phyloP scores from a whole-genome alignment of 2,888 invertebrate species.

The Parnassius orleans region DNA sequence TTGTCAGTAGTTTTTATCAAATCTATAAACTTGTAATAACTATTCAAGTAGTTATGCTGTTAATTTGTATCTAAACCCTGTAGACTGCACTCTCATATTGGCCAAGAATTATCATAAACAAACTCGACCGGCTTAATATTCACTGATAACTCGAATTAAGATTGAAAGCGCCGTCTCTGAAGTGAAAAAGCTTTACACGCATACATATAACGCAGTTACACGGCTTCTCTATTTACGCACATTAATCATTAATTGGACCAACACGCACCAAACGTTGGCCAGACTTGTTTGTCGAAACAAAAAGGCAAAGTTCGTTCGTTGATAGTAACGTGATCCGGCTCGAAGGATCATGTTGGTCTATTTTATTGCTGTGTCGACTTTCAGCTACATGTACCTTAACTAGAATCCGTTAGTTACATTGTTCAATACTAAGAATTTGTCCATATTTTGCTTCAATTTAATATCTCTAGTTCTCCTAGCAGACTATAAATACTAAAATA shows the following conservation, averaged over 20 bases:
- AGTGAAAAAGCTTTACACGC: constrained; percentile 11
- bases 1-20: too few relatives aligned
- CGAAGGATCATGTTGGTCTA: neutral
- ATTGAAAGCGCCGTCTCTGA: constrained; percentile 6
- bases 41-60: too few relatives aligned
- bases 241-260: too few relatives aligned
- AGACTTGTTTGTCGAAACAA: too few relatives aligned
- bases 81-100: constrained; percentile 3
- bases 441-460: neutral
- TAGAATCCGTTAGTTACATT: neutral
- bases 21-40: too few relatives aligned
- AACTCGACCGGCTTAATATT: constrained; percentile 8
- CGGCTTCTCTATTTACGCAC: neutral
- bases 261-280: too few relatives aligned
- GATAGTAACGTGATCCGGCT: neutral
- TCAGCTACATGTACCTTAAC: neutral
- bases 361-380: neutral
- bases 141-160: constrained; percentile 14
- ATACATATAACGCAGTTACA: constrained; percentile 7
- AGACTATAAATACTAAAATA: neutral
- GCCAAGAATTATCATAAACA: constrained; percentile 17
- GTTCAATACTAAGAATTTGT: neutral
- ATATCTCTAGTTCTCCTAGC: neutral
- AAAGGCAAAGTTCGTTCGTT: too few relatives aligned
- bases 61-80: too few relatives aligned